These are phyloP conservation scores for Nephila pilipes DNA, from an alignment of 1,140 invertebrate species.

Conservation along the genomic window DNA sequence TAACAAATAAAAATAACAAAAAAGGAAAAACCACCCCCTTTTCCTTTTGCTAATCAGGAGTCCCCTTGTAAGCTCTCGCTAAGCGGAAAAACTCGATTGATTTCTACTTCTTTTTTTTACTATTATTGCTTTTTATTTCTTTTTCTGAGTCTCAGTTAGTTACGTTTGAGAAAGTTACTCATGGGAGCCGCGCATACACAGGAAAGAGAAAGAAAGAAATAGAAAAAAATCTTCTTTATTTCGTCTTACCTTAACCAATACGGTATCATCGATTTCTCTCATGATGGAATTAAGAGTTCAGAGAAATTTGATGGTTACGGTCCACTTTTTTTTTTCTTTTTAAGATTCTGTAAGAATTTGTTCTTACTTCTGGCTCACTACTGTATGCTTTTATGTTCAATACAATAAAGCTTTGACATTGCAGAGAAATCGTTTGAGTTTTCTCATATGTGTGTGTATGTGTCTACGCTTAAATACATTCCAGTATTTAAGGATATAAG, in stretches of 20 bases:
- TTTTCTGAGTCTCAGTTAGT: constrained; percentile 8
- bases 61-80: constrained; percentile 28
- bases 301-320: constrained; percentile 1
- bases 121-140: not conserved
- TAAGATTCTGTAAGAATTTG: not conserved
- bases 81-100: constrained; percentile 57
- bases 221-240: not conserved
- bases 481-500: too few relatives aligned
- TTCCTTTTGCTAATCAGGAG: constrained; percentile 30
- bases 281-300: constrained; percentile 15
- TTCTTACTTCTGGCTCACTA: not conserved
- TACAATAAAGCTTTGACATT: too few relatives aligned
- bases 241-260: constrained; percentile 2
- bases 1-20: not conserved
- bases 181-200: not conserved
- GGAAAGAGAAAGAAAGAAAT: not conserved
- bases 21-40: not conserved
- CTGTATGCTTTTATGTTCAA: too few relatives aligned
- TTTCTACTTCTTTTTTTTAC: not conserved
- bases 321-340: not conserved
- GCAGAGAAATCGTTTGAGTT: too few relatives aligned
- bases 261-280: not conserved
- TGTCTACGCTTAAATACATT: too few relatives aligned
- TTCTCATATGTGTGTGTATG: too few relatives aligned
- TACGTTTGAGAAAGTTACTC: constrained; percentile 48